Evolutionary conservation across 2,113 vertebrate species (phyloP).

Genomic region (Myodes glareolus): DNA sequence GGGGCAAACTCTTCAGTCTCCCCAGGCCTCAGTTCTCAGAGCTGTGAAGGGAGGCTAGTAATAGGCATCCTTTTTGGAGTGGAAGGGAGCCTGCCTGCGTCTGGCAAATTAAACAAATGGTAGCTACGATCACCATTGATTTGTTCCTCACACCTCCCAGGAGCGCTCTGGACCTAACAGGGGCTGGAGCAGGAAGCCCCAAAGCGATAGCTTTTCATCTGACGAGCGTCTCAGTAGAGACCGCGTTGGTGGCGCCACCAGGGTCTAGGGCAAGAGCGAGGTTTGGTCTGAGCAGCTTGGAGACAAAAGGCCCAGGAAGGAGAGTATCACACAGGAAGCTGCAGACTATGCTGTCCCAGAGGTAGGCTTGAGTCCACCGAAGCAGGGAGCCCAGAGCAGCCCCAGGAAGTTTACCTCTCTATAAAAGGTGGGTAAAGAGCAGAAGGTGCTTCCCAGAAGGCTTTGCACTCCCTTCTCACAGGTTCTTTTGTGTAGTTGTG

Average conservation of each 20-base stretch:
- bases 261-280: neutral
- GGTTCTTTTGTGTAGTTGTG: neutral
- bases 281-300: neutral
- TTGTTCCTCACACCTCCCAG: neutral
- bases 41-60: neutral
- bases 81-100: neutral
- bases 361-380: neutral
- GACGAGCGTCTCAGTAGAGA: neutral
- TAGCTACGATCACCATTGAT: neutral
- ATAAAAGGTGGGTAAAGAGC: neutral
- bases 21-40: neutral
- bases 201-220: neutral
- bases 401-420: neutral
- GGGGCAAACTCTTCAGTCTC: neutral
- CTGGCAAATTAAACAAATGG: too few species aligned
- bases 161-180: neutral
- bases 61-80: neutral
- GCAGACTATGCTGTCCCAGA: accelerated
- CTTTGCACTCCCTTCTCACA: neutral
- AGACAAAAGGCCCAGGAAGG: neutral
- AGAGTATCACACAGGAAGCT: neutral
- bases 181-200: neutral
- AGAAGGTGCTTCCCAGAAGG: neutral
- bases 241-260: too few species aligned
- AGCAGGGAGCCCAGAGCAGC: neutral